Evolutionary conservation across 2,888 invertebrate species (phyloP), one percentile per base, ranked within the genome.

Genomic region (Ischnura elegans): DNA sequence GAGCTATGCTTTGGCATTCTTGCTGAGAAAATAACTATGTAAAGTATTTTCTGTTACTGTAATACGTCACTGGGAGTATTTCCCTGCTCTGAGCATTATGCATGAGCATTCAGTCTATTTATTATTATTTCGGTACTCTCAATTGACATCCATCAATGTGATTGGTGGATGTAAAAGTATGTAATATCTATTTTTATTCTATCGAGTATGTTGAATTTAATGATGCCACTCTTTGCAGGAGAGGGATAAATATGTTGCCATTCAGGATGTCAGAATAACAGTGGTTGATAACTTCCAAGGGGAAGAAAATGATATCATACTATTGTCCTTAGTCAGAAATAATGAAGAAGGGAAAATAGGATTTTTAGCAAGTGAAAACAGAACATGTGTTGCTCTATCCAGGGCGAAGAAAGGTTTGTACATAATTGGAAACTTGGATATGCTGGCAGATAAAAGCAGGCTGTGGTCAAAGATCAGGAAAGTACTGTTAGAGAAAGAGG

Each of bases 401-500:
- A 94, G 96, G 61, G 96, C 96, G 21, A 95, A 95, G 87, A 94
- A 95, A 90, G 96, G 95, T 6, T 94, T 96, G 86, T 96, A 95
- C 94, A 94, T 95, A 47, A 94, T 96, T 13, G 96, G 96, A 84
- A 95, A 96, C 94, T 95, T 96, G 94, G 94, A 95, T 21, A 95
- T 95, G 66, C 94, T 96, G 45, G 94, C 94, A 6, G 94, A 94
- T 5, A 94, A 94, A n/a, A 95, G 95, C 25, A 93, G 94, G 16
- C 45, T 93, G 4, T 93, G 98, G 98, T 95, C 95, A 10, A 95
- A 97, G 94, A 96, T 97, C 45, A 96, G 96, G 21, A 94, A 94
- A 0, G 96, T 96, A 0, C 95, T 98, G 19, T 94, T 95, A 13
- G 95, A 96, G 10, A 96, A 96, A 94, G 95, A 96, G 45, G 96